phyloP scores from a whole-genome alignment of 2,888 invertebrate species.

The Baronia brevicornis region DNA sequence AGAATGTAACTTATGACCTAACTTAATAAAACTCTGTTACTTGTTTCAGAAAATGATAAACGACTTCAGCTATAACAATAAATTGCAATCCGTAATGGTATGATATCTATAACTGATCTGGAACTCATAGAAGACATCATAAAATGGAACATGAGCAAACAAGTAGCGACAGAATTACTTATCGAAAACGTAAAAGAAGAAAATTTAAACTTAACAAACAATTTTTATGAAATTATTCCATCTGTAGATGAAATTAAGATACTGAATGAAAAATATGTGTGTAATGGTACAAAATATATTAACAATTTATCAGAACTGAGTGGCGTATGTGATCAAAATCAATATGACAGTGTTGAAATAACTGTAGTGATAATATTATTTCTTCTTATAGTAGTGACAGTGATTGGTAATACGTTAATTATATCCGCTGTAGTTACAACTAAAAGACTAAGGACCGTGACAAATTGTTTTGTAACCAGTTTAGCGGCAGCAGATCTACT shows the following conservation, averaged over 20 bases:
- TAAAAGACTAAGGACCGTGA: conserved; percentile 90
- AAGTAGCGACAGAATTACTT: conserved; percentile 35
- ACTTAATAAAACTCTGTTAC: too few species aligned
- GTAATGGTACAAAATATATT: conserved; percentile 24
- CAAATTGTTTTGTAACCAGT: conserved; percentile 96
- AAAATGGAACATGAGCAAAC: conserved; percentile 53
- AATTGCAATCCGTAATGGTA: conserved; percentile 33
- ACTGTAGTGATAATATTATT: conserved; percentile 79
- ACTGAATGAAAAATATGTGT: conserved; percentile 21
- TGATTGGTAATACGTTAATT: conserved; percentile 91
- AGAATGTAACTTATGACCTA: too few species aligned
- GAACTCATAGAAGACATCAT: conserved; percentile 30
- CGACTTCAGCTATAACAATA: conserved; percentile 5
- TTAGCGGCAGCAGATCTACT: conserved; percentile 94
- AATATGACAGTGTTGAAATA: conserved; percentile 67
- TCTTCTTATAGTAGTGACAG: conserved; percentile 81
- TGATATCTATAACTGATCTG: conserved; percentile 47
- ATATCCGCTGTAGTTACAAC: conserved; percentile 92
- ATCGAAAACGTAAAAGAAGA: conserved; percentile 48
- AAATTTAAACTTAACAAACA: conserved; percentile 40
- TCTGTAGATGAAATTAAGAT: conserved; percentile 23
- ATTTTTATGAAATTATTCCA: conserved; percentile 41
- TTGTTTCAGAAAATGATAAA: conserved; percentile 29
- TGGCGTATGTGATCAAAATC: conserved; percentile 24
- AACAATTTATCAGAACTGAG: conserved; percentile 24